Conservation (phyloP, 2,113 vertebrate genomes). For the Phyllostomus hastatus region DNA sequence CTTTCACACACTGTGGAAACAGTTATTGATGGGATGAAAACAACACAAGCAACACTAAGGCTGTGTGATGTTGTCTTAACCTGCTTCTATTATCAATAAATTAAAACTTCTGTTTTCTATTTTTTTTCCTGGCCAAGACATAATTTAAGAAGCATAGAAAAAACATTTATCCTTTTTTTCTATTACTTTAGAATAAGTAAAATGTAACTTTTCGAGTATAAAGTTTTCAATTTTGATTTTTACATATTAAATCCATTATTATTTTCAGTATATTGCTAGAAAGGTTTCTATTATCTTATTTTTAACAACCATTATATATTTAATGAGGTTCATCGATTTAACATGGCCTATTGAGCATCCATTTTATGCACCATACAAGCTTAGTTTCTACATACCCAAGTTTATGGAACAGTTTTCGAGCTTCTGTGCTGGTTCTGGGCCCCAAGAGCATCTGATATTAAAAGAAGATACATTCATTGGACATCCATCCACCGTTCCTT, state of each 20-base stretch:
- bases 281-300: not conserved
- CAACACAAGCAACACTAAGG: not conserved
- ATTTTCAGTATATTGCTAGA: not conserved
- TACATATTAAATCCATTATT: not conserved
- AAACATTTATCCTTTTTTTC: conserved; percentile 24
- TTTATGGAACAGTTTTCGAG: not conserved
- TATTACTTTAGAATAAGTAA: not conserved
- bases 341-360: not conserved
- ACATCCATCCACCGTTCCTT: not conserved
- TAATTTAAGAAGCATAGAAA: not conserved
- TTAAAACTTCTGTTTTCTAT: conserved; percentile 8
- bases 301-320: not conserved
- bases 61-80: not conserved
- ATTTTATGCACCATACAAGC: not conserved
- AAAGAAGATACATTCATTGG: not conserved
- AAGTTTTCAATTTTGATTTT: not conserved
- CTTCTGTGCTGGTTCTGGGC: not conserved
- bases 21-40: not conserved
- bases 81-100: not conserved
- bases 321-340: not conserved
- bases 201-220: not conserved
- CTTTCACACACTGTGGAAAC: too few relatives aligned
- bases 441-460: not conserved
- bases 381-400: not conserved
- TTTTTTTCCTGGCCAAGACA: not conserved